Conservation (phyloP, 2,797 vertebrate genomes). For the Fundulus diaphanus region DNA sequence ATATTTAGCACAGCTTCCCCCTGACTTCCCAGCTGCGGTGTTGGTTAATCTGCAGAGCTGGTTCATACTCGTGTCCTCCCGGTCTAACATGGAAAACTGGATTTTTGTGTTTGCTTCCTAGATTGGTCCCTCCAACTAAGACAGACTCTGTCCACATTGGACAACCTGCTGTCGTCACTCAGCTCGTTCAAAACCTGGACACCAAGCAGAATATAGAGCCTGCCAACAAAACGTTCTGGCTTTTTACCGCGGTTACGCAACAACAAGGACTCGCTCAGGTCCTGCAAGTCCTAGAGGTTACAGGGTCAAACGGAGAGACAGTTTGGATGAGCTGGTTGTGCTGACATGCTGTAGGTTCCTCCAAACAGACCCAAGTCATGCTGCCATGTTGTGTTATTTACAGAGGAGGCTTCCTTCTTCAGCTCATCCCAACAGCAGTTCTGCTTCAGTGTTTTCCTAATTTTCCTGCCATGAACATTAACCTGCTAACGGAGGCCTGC, state of each 20-base stretch:
- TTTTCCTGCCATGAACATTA: too few species aligned
- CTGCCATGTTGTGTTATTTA: too few species aligned
- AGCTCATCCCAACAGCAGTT: too few species aligned
- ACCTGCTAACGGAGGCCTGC: too few species aligned
- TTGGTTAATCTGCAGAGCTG: constrained; percentile 1
- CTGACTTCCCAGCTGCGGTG: not conserved
- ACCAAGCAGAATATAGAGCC: not conserved
- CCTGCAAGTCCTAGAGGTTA: too few species aligned
- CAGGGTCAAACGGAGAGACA: too few species aligned
- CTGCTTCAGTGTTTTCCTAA: too few species aligned
- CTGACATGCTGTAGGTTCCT: too few species aligned
- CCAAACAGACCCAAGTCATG: too few species aligned
- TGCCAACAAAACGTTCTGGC: not conserved
- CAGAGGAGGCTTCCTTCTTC: too few species aligned
- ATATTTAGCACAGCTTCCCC: constrained; percentile 14
- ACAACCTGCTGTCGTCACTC: not conserved
- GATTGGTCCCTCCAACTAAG: not conserved
- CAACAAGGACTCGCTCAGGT: not conserved
- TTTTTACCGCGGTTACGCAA: not conserved
- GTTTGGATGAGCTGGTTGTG: too few species aligned
- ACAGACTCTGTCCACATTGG: not conserved
- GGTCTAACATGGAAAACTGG: not conserved
- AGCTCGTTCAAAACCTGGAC: not conserved
- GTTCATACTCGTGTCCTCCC: not conserved
- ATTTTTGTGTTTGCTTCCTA: not conserved